Evolutionary conservation across 1,140 invertebrate species (phyloP).

Genomic region (Nasonia longicornis): DNA sequence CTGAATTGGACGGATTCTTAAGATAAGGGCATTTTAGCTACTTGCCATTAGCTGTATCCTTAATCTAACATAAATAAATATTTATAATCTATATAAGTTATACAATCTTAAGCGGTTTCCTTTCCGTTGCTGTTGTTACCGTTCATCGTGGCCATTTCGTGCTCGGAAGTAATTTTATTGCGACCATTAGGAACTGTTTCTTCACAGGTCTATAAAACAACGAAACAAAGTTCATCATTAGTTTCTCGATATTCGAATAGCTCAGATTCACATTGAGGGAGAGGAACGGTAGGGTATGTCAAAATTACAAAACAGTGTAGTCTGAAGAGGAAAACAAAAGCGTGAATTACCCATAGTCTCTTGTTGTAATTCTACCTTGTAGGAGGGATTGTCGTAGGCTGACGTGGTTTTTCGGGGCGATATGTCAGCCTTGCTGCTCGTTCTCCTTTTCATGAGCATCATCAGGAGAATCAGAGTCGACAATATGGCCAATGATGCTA

Average conservation of each 20-base stretch:
- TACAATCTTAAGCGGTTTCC: constrained; percentile 55
- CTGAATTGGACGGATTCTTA: constrained; percentile 53
- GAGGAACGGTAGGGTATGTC: not conserved
- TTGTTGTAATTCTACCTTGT: constrained; percentile 92
- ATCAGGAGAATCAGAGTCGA: constrained; percentile 83
- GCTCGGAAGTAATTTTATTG: constrained; percentile 58
- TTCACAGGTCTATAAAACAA: constrained; percentile 64
- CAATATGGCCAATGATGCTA: constrained; percentile 85
- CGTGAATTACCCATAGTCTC: constrained; percentile 85
- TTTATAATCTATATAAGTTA: constrained; percentile 59
- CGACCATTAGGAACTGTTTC: constrained; percentile 61
- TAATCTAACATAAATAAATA: constrained; percentile 41
- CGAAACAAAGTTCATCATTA: not conserved
- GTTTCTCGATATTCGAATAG: not conserved
- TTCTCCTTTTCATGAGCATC: constrained; percentile 82
- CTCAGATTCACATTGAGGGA: not conserved
- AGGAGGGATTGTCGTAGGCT: constrained; percentile 93
- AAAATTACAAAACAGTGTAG: constrained; percentile 13
- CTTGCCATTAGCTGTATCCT: constrained; percentile 26
- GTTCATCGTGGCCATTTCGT: constrained; percentile 64
- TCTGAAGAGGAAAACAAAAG: constrained; percentile 56
- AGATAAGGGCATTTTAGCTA: constrained; percentile 41
- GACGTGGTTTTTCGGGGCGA: constrained; percentile 80
- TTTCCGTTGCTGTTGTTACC: constrained; percentile 55
- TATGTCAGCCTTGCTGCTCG: constrained; percentile 72